Evolutionary conservation across 92 coral and sea anemone species (phyloP).

Genomic region (Blastomussa wellsi): DNA sequence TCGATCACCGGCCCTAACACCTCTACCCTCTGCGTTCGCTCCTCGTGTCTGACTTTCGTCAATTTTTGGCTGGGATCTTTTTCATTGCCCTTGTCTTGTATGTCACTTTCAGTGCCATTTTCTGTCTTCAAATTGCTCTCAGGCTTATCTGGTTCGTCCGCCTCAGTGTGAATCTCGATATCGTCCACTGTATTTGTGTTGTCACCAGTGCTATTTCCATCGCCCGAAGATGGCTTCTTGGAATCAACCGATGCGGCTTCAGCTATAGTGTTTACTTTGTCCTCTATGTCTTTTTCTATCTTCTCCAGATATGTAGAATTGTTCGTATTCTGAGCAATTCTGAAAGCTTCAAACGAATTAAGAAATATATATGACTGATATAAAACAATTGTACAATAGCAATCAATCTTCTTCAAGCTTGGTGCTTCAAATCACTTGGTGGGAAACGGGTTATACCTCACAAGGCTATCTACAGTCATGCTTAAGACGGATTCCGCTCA

Average conservation of each 20-base stretch:
- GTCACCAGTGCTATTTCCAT: not conserved
- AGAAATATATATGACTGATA: not conserved
- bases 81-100: not conserved
- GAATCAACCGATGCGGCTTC: not conserved
- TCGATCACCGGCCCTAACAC: slow-evolving; percentile 13
- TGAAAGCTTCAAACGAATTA: slow-evolving; percentile 14
- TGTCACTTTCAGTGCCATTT: not conserved
- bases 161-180: slow-evolving; percentile 37
- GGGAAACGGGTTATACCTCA: too few species aligned
- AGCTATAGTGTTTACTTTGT: slow-evolving; percentile 62
- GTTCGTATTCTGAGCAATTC: slow-evolving; percentile 30
- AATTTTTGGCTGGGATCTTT: not conserved
- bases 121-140: not conserved
- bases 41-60: not conserved
- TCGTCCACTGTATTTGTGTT: not conserved
- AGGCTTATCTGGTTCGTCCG: not conserved
- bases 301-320: slow-evolving; percentile 44
- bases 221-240: not conserved
- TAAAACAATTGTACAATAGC: not conserved
- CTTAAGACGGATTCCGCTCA: not conserved
- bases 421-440: not conserved
- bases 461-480: too few species aligned
- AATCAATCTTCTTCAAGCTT: not conserved
- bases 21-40: slow-evolving; percentile 22
- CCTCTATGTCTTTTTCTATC: slow-evolving; percentile 76